A percentile compares a stretch with the other conserved stretches of the same genome.
phyloP scores from a whole-genome alignment of 2,888 invertebrate genomes.

The Metellina segmentata region DNA sequence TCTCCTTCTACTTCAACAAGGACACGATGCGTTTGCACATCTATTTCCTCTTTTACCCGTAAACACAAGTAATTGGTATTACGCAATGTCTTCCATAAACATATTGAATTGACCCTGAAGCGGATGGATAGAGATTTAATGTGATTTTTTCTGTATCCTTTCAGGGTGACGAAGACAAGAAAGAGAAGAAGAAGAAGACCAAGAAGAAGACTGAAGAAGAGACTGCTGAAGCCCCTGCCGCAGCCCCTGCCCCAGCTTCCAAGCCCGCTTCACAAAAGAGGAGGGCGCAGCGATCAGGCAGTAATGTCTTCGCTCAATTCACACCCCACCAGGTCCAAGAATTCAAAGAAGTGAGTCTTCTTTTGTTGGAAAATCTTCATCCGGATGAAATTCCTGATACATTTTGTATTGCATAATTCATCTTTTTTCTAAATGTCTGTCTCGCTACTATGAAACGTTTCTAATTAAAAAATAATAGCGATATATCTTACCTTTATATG shows the following conservation, averaged over 20 bases:
- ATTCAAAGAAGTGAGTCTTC: constrained; percentile 90
- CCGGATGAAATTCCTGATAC: too few species aligned
- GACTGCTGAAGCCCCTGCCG: constrained; percentile 77
- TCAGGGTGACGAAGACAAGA: constrained; percentile 77
- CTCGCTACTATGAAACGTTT: too few species aligned
- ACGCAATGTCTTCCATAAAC: too few species aligned
- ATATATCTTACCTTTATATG: neutral
- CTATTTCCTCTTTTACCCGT: too few species aligned
- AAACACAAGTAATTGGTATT: too few species aligned
- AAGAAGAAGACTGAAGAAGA: constrained; percentile 64
- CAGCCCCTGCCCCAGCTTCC: constrained; percentile 87
- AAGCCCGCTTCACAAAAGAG: constrained; percentile 82
- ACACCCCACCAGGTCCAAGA: constrained; percentile 97
- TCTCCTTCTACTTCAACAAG: too few species aligned
- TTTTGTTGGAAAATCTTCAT: too few species aligned
- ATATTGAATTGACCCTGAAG: neutral
- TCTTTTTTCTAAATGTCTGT: neutral
- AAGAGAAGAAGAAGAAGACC: constrained; percentile 78
- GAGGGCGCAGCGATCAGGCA: constrained; percentile 87
- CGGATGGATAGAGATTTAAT: neutral
- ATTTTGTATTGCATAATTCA: neutral
- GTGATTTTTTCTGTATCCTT: neutral
- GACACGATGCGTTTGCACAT: too few species aligned
- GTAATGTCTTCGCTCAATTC: constrained; percentile 98
- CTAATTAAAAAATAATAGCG: neutral